These are phyloP conservation scores for Petrocephalus sullivani DNA, from an alignment of 2,797 vertebrate genomes.

Conservation along the genomic window DNA sequence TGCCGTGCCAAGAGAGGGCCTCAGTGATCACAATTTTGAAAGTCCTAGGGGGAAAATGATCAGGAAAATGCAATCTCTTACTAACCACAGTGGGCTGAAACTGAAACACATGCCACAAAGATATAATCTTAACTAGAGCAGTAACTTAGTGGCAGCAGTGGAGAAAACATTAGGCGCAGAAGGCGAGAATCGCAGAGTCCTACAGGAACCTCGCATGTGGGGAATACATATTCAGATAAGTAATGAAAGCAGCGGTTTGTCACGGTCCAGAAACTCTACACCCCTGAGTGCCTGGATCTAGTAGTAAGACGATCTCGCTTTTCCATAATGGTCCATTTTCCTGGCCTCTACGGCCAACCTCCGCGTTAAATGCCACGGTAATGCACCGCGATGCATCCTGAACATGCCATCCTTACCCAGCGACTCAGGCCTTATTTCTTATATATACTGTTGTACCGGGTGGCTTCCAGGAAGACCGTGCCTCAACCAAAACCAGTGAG, in stretches of 20 bases:
- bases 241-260: background rate
- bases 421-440: background rate
- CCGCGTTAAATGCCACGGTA: background rate
- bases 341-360: background rate
- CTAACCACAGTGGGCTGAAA: background rate
- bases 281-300: constrained; percentile 5
- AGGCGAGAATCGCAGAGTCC: background rate
- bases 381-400: background rate
- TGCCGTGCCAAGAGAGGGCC: background rate
- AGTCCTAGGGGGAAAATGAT: background rate
- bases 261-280: background rate
- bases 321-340: constrained; percentile 7
- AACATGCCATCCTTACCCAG: background rate
- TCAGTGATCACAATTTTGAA: background rate
- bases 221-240: background rate
- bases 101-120: background rate
- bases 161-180: background rate
- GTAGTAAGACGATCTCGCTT: background rate
- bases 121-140: background rate
- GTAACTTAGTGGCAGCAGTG: background rate
- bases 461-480: background rate
- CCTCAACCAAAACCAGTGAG: background rate
- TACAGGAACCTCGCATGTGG: background rate
- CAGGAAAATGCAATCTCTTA: background rate
- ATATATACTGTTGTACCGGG: background rate